Evolutionary conservation across 2,797 vertebrate species (phyloP), one percentile per base, ranked within the genome.

Genomic region (Huso huso): DNA sequence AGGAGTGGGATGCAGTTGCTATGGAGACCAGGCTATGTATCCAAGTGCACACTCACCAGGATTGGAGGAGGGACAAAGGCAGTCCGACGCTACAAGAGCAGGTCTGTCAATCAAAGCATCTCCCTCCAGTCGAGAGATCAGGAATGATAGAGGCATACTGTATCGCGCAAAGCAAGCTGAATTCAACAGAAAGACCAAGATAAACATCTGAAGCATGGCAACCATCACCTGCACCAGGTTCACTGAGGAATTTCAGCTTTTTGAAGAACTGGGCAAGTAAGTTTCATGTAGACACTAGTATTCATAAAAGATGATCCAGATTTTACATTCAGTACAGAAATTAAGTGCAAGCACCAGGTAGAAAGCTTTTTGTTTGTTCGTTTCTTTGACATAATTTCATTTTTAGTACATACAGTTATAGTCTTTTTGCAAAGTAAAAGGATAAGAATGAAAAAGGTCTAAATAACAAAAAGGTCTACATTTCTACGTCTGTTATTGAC

Each of bases 261-360:
- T 95, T 13, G 96, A 98, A 78, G 96, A 99, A 91, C 87, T 99
- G 87, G 95, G 96, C 78, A 99, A 99, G 95, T 99, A 90, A 94
- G 95, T 96, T 81, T 13, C 12, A 7, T 69, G 23, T 66, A 49
- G 23, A 37, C 23, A 10, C 48, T 37, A 53, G 11, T 53, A 13
- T 62, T 18, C 52, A 3, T 66, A 48, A 18, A 59, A 49, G 4
- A 23, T 58, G 48, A 11, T 64, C 1, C 8, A 11, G 49, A 10
- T 7, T 63, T 7, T 11, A 4, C n/a, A 49, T 59, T 51, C 23
- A 48, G 11, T 12, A 6, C 6, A 23, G 48, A 53, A 6, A 51
- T 7, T 60, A n/a, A 13, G 63, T 63, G 13, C 15, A 4, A 10
- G n/a, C 13, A 13, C 50, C 4, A 51, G 62, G 50, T 48, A 67